phyloP scores from a whole-genome alignment of 2,888 invertebrate species.

The Sphecodes monilicornis region DNA sequence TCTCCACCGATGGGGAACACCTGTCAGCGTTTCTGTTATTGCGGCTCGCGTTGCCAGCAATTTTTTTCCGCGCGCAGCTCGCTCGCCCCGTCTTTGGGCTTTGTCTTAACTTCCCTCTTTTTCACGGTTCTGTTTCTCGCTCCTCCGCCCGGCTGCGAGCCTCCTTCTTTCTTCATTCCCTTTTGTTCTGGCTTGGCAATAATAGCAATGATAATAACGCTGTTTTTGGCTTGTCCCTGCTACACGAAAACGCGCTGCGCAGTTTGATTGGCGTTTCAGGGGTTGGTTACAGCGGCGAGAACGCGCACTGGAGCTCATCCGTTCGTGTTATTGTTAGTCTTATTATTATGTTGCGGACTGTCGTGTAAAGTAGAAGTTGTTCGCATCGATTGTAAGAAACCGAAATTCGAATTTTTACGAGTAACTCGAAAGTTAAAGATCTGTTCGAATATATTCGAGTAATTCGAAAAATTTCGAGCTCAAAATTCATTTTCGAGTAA shows the following conservation, averaged over 20 bases:
- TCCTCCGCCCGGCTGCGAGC: neutral
- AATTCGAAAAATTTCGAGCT: too few species aligned
- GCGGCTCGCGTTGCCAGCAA: slow-evolving; percentile 22
- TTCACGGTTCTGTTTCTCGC: neutral
- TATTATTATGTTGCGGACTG: too few species aligned
- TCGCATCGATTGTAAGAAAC: too few species aligned
- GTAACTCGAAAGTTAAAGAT: too few species aligned
- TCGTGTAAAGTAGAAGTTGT: too few species aligned
- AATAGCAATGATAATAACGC: neutral
- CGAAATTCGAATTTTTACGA: too few species aligned
- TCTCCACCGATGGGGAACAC: slow-evolving; percentile 30
- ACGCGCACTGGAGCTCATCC: too few species aligned
- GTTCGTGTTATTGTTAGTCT: too few species aligned
- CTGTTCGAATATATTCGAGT: too few species aligned
- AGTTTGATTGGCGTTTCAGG: too few species aligned
- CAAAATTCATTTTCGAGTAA: too few species aligned
- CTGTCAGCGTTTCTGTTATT: slow-evolving; percentile 57
- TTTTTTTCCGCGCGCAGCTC: slow-evolving; percentile 23
- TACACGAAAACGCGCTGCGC: neutral
- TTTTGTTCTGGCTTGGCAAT: neutral
- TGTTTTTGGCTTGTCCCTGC: neutral
- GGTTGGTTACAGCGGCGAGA: too few species aligned
- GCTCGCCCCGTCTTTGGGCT: slow-evolving; percentile 11
- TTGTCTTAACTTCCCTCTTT: slow-evolving; percentile 15
- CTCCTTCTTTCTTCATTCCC: neutral